These are phyloP conservation scores for Steatornis caripensis DNA, from an alignment of 2,113 vertebrate species.

Conservation along the genomic window DNA sequence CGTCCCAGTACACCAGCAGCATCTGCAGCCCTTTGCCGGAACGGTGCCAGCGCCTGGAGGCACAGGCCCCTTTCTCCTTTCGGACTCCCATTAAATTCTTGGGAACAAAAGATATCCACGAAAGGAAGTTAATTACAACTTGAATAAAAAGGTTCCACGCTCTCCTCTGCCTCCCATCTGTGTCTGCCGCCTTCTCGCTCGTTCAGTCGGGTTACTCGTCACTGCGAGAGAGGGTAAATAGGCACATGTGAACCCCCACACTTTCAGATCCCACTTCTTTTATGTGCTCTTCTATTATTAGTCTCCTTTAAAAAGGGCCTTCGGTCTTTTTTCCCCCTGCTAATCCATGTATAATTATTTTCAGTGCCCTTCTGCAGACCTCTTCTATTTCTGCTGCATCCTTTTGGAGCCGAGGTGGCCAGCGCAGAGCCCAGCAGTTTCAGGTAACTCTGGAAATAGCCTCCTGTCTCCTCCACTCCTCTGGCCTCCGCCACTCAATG, in stretches of 20 bases:
- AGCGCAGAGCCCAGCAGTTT: not conserved
- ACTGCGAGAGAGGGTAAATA: not conserved
- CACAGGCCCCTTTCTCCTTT: not conserved
- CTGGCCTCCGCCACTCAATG: not conserved
- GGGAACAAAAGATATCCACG: not conserved
- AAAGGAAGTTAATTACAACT: conserved; percentile 15
- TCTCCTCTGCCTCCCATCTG: not conserved
- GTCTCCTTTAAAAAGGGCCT: conserved; percentile 1
- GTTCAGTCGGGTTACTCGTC: not conserved
- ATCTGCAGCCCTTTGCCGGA: not conserved
- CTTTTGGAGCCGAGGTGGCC: not conserved
- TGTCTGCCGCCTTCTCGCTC: not conserved
- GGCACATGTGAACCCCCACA: not conserved
- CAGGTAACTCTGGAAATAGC: not conserved
- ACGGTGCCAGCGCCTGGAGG: accelerated
- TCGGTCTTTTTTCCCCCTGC: not conserved
- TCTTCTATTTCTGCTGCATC: conserved; percentile 36
- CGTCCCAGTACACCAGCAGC: not conserved
- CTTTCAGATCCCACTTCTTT: conserved; percentile 30
- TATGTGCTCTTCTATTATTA: conserved; percentile 47
- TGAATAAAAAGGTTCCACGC: not conserved
- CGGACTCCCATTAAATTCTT: not conserved
- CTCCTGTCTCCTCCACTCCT: not conserved
- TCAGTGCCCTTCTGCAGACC: conserved; percentile 33
- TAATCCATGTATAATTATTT: conserved; percentile 42